phyloP scores from a whole-genome alignment of 2,888 invertebrate species.

The Eumerus sabulonum region DNA sequence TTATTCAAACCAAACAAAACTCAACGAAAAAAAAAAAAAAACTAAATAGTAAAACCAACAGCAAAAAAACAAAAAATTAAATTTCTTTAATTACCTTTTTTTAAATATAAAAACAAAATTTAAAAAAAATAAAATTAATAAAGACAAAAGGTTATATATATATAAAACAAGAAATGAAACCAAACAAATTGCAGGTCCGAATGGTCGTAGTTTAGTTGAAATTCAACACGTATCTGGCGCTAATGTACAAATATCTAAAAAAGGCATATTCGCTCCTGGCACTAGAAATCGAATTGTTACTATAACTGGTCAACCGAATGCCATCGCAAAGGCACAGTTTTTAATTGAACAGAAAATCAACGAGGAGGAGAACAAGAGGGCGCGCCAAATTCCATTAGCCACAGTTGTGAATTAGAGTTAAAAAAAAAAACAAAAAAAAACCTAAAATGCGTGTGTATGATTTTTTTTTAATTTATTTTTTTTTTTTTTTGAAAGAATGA shows the following conservation, averaged over 20 bases:
- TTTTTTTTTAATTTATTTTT: conserved; percentile 29
- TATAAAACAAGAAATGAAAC: conserved; percentile 56
- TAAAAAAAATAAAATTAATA: conserved; percentile 36
- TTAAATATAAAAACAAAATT: conserved; percentile 25
- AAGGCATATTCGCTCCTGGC: conserved; percentile 97
- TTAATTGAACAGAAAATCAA: conserved; percentile 97
- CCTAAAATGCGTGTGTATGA: conserved; percentile 60
- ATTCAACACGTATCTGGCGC: conserved; percentile 98
- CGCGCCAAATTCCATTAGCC: conserved; percentile 90
- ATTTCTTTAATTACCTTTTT: conserved; percentile 34
- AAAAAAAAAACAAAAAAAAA: conserved; percentile 13
- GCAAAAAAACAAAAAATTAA: conserved; percentile 3
- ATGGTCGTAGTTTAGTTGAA: conserved; percentile 97
- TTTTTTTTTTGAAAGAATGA: background rate
- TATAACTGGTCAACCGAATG: conserved; percentile 92
- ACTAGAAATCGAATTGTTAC: conserved; percentile 98
- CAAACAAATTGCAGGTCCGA: conserved; percentile 84
- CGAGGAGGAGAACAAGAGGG: conserved; percentile 97
- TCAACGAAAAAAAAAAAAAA: too few relatives aligned
- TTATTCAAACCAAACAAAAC: conserved; percentile 8
- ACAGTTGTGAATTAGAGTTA: conserved; percentile 78
- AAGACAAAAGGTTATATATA: conserved; percentile 42
- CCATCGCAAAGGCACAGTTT: conserved; percentile 95
- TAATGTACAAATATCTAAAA: conserved; percentile 99
- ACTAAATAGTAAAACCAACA: background rate